Base-by-base conservation (phyloP, 2,888 invertebrate species). In the Nebria salina region DNA sequence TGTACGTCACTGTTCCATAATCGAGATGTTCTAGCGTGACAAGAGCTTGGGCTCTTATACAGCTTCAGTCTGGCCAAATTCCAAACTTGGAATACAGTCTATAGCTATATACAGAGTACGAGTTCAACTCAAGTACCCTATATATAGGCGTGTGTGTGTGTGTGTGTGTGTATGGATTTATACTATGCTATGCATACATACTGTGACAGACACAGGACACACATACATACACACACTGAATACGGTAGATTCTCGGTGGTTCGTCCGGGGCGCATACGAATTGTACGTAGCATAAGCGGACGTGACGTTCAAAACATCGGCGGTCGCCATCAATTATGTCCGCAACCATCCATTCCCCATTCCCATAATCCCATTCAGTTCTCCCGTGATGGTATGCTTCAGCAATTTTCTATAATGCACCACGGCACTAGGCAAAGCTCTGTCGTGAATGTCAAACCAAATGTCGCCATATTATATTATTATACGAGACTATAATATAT, bases 341-440 rank as follows among this genome's bases (percentile, higher is more conserved):
- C 42, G 43, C 20, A 43, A 41, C 74, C 54, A 26, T n/a, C 15
- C 15, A n/a, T 42, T 15, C 72, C 20, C 34, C 26, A 26, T 13
- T 20, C 72, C 13, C 13, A 9, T 13, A 6, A n/a, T 25, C 20
- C 20, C 41, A 8, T 34, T 15, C 43, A 15, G 11, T 68, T 68
- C 26, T 68, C 65, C 74, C 43, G 6, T 43, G 43, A 8, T 20
- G 20, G 9, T 43, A 78, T 79, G 79, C 75, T 79, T 75, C 75
- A 75, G 41, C 75, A 74, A 75, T 79, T 79, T 75, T 79, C 79
- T 54, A 74, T 74, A 75, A 74, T 54, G 79, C 75, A 79, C 43
- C 43, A 43, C 43, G 43, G 7, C 43, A 43, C 43, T 43, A 43
- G 43, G 43, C 43, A 43, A 43, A 43, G 43, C 43, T 43, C 43